Conservation (phyloP, 2,113 vertebrate genomes). For the Phylloscopus trochilus region DNA sequence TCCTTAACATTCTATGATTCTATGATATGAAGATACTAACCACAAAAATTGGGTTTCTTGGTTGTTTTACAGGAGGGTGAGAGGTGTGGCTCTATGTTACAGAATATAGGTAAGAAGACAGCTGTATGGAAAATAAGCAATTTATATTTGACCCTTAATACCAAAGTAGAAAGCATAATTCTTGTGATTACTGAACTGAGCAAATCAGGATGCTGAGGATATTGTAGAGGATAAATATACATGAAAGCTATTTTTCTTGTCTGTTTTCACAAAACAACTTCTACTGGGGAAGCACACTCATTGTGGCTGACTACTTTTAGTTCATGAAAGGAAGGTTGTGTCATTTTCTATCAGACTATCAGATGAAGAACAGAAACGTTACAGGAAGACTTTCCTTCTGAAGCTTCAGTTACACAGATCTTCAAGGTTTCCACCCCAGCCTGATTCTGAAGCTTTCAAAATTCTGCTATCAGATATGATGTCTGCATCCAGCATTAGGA, state of each 20-base stretch:
- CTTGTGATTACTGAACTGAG: not conserved
- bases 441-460: not conserved
- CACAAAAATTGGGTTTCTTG: not conserved
- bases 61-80: not conserved
- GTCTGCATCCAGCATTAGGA: not conserved
- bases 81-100: not conserved
- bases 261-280: slow-evolving; percentile 21
- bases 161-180: not conserved
- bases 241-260: not conserved
- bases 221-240: not conserved
- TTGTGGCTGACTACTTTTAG: not conserved
- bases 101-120: not conserved
- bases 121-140: not conserved
- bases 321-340: slow-evolving; percentile 18
- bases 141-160: not conserved
- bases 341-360: slow-evolving; percentile 17
- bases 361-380: not conserved
- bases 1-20: not conserved
- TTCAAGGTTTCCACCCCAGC: not conserved
- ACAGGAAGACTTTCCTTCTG: not conserved
- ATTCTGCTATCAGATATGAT: not conserved
- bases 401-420: not conserved
- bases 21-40: not conserved
- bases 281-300: not conserved
- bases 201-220: not conserved